Conservation (phyloP, 1,140 invertebrate species). For the Drosophila kurseongensis region DNA sequence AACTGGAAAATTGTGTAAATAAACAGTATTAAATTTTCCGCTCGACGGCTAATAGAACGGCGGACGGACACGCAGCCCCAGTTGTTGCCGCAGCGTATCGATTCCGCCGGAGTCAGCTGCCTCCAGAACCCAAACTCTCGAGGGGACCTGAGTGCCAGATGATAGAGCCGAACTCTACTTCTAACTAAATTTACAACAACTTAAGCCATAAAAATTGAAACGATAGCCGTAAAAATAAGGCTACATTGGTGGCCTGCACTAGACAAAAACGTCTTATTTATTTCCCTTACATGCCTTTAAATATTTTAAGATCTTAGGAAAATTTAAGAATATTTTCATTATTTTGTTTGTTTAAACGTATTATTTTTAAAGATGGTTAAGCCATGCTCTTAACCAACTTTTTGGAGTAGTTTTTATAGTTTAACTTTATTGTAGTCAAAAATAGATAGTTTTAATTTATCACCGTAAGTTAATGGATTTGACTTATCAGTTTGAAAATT, state of each 20-base stretch:
- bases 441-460: too few relatives aligned
- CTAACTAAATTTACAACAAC: conserved; percentile 71
- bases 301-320: too few relatives aligned
- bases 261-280: background rate
- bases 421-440: too few relatives aligned
- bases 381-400: too few relatives aligned
- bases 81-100: conserved; percentile 58
- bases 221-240: conserved; percentile 66
- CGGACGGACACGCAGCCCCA: conserved; percentile 55
- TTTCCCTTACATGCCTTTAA: too few relatives aligned
- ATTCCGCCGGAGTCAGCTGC: conserved; percentile 39
- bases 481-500: too few relatives aligned
- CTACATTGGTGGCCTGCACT: conserved; percentile 22
- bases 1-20: conserved; percentile 67
- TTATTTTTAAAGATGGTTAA: background rate
- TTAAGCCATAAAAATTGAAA: conserved; percentile 79
- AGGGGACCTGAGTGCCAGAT: conserved; percentile 21
- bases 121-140: conserved; percentile 14
- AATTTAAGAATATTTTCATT: too few relatives aligned
- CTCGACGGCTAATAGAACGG: conserved; percentile 69
- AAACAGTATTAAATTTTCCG: conserved; percentile 77
- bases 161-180: conserved; percentile 43
- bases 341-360: too few relatives aligned
- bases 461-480: too few relatives aligned
- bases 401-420: too few relatives aligned